Base-by-base conservation (phyloP, 2,113 vertebrate genomes). In the Genyomyrus donnyi region DNA sequence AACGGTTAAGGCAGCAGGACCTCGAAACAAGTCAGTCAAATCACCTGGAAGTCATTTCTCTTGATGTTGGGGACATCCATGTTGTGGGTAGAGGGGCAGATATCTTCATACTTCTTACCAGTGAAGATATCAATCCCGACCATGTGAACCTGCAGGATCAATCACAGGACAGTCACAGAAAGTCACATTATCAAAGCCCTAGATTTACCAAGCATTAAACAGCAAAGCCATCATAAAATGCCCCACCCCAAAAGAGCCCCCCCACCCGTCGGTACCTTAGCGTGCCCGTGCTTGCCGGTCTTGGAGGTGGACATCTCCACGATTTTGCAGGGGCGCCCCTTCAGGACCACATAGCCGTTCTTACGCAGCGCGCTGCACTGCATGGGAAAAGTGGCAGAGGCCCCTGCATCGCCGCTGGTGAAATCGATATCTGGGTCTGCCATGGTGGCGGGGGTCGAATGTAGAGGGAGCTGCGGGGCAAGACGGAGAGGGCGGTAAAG, bases 241-340 rank as follows among this genome's bases (percentile, higher is more conserved):
- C n/a, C 53, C 53, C 6, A 10, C 39, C 35, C 31, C 6, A 39
- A 48, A 5, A 31, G 5, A 35, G 50, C 7, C 52, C 52, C 52
- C 52, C 5, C 19, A 19, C 31, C 86, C n/a, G 0, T 31, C 9
- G 49, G 31, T 95, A 98, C 98, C 97, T 99, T 99, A 90, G 98
- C 98, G 91, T 99, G 98, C 52, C 98, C 98, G 84, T 99, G 98
- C 93, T 99, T 99, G 91, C 98, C 98, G 5, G 98, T 99, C 94
- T 99, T 99, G 92, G 98, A 99, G 90, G 98, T 99, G 91, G 97
- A 97, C 98, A 99, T 99, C 94, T 99, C 98, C 50, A 99, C 98
- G 90, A 99, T 99, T 94, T 98, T 99, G 96, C 98, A 99, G 85
- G 98, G 98, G 89, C 97, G 97, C 8, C 97, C 97, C 95, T 98